These are phyloP conservation scores for Aurelia aurita DNA, from an alignment of 30 jellyfish, hydroid and myxozoan genomes.

Conservation along the genomic window DNA sequence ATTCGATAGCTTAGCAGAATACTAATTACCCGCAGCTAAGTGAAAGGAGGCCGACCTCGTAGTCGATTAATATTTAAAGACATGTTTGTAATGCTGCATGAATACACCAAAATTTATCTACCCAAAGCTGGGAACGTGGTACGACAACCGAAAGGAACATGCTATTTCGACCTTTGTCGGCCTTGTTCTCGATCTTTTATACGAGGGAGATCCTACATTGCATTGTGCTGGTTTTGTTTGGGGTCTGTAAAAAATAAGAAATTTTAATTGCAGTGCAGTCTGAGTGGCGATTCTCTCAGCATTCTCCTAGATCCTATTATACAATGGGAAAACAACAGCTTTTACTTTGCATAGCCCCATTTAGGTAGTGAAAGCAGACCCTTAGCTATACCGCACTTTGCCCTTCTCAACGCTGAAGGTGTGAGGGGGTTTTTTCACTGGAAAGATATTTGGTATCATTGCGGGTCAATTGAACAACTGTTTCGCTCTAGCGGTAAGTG, in stretches of 20 bases:
- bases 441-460: too few relatives aligned
- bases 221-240: slow-evolving; percentile 41
- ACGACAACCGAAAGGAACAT: slow-evolving; percentile 4
- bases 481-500: too few relatives aligned
- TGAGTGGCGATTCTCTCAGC: slow-evolving; percentile 26
- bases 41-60: slow-evolving; percentile 25
- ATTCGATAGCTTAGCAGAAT: not conserved
- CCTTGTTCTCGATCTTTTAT: slow-evolving; percentile 19
- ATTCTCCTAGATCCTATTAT: slow-evolving; percentile 32
- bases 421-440: not conserved
- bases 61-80: slow-evolving; percentile 24
- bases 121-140: slow-evolving; percentile 44
- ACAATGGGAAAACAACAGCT: slow-evolving; percentile 57
- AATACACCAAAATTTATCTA: slow-evolving; percentile 17
- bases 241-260: slow-evolving; percentile 11
- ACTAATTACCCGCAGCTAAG: not conserved
- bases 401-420: slow-evolving; percentile 6
- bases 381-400: slow-evolving; percentile 13
- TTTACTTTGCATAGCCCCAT: slow-evolving; percentile 16
- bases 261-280: slow-evolving; percentile 31
- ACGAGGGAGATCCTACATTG: slow-evolving; percentile 30
- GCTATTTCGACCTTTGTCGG: slow-evolving; percentile 50
- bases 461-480: too few relatives aligned
- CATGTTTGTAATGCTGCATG: slow-evolving; percentile 17
- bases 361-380: not conserved